Evolutionary conservation across 2,888 invertebrate genomes (phyloP), one percentile per base, ranked within the genome.

Genomic region (Hemaris fuciformis): DNA sequence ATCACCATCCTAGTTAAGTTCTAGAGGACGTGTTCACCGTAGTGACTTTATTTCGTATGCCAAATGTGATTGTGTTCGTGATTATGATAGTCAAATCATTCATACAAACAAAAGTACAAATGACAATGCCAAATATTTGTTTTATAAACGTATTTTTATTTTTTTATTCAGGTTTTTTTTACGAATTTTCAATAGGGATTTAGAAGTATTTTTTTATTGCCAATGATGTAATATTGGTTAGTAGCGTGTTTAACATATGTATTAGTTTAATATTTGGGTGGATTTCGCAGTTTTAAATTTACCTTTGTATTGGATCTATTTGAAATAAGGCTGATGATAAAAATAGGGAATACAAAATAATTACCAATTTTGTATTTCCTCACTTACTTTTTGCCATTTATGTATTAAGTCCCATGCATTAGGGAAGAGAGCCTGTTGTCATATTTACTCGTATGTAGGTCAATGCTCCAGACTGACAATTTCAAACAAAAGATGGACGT

Each of bases 71-170:
- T 77, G 78, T 81, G 76, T 80, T 80, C 76, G 67, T 63, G 61
- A 56, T 63, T 10, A 18, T 10, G 0, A 8, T 20, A 15, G 27
- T 53, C 53, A 18, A 20, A 31, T 61, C 62, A 58, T 67, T 63
- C 25, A 77, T 20, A 27, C 31, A 53, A 53, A 72, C 66, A 66
- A 76, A 75, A 85, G 83, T 84, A 86, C 86, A 87, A 86, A 80
- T 75, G 68, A 46, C 66, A 61, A 76, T 84, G 87, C 87, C 87
- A 87, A 87, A 82, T 53, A 53, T 53, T 53, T 18, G 18, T 53
- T 53, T 53, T 53, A 48, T 48, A 53, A 18, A 53, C 18, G 8
- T 53, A 31, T 53, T 13, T n/a, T 38, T 53, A 53, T 76, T 76
- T 81, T 80, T 79, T 74, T 69, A 77, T 62, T 22, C 65, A 41